Evolutionary conservation across 1,140 invertebrate genomes (phyloP).

Genomic region (Druon quercuslanigerum): DNA sequence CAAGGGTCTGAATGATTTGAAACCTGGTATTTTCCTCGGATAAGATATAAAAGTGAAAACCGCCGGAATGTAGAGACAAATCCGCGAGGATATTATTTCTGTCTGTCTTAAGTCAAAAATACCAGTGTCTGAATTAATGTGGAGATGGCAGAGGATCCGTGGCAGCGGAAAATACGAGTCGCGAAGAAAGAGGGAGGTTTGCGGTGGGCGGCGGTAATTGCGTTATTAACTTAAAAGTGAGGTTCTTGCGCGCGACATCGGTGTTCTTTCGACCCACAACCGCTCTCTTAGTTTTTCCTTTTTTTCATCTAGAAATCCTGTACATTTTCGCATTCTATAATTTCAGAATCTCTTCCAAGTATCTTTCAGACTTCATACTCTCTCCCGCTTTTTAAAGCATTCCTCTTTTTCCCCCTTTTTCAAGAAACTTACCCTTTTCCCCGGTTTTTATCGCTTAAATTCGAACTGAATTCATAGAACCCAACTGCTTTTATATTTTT

Average conservation of each 20-base stretch:
- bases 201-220: constrained; percentile 64
- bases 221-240: constrained; percentile 72
- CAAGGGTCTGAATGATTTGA: neutral
- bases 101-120: constrained; percentile 36
- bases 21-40: constrained; percentile 33
- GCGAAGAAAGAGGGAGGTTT: constrained; percentile 44
- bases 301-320: neutral
- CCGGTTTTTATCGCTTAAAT: too few species aligned
- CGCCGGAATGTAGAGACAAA: constrained; percentile 45
- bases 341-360: too few species aligned
- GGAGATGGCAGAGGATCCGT: constrained; percentile 25
- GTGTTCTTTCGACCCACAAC: constrained; percentile 36
- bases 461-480: too few species aligned
- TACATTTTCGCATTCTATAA: neutral
- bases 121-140: constrained; percentile 39
- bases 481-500: too few species aligned
- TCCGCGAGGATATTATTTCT: constrained; percentile 23
- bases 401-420: too few species aligned
- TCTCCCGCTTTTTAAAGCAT: too few species aligned
- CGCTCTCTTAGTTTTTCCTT: neutral
- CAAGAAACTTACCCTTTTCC: too few species aligned
- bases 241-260: constrained; percentile 62
- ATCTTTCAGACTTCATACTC: too few species aligned
- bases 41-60: constrained; percentile 39
- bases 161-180: constrained; percentile 37